phyloP scores from a whole-genome alignment of 2,797 vertebrate genomes.

The Sternotherus odoratus region DNA sequence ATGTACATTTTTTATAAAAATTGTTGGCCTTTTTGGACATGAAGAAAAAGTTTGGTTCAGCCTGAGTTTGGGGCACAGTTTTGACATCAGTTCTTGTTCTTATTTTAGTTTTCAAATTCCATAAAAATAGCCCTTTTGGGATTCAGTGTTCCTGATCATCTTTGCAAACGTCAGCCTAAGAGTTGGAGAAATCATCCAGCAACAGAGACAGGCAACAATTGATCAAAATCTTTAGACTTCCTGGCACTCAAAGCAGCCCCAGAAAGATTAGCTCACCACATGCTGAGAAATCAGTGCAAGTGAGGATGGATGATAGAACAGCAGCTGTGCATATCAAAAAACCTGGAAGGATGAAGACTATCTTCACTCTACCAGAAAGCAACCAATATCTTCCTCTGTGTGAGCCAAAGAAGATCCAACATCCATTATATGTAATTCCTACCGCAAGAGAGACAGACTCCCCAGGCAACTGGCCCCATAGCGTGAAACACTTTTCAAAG shows the following conservation, averaged over 20 bases:
- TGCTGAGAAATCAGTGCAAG: not conserved
- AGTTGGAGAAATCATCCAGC: not conserved
- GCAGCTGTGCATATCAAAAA: not conserved
- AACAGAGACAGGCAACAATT: not conserved
- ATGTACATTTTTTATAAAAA: not conserved
- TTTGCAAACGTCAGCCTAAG: not conserved
- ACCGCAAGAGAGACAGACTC: not conserved
- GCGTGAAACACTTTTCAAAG: not conserved
- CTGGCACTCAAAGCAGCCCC: not conserved
- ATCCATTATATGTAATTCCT: not conserved
- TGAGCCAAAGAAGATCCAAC: not conserved
- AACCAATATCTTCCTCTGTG: not conserved
- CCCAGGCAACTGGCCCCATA: not conserved
- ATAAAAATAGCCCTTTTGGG: not conserved
- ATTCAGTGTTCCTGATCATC: not conserved
- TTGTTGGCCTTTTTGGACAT: not conserved
- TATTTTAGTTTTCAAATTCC: not conserved
- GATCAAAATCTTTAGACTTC: not conserved
- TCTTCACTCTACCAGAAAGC: not conserved
- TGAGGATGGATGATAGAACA: not conserved
- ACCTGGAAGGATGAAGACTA: not conserved
- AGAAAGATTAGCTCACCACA: not conserved
- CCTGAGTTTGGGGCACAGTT: not conserved
- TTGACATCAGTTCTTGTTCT: accelerated
- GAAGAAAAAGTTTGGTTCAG: not conserved